Evolutionary conservation across 2,113 vertebrate species (phyloP).

Genomic region (Mesoclemmys tuberculata): DNA sequence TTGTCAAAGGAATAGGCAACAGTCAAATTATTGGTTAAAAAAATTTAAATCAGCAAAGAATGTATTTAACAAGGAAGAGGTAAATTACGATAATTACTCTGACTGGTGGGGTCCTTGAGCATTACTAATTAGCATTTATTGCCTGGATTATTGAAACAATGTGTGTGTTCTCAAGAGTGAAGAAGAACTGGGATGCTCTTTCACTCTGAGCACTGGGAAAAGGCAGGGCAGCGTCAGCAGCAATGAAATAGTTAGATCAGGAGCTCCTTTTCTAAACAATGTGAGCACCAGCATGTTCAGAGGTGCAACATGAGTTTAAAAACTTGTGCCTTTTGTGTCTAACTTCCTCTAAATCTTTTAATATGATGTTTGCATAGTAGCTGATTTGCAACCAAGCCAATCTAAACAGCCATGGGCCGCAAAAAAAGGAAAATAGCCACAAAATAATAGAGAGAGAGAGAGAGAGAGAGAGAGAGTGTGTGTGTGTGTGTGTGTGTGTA

Average conservation of each 20-base stretch:
- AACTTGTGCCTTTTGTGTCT: background rate
- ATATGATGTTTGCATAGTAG: background rate
- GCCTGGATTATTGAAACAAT: conserved; percentile 86
- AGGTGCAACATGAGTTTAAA: background rate
- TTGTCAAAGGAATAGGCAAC: background rate
- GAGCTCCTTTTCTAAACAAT: background rate
- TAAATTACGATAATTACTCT: conserved; percentile 85
- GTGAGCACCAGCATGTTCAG: background rate
- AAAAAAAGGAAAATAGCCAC: background rate
- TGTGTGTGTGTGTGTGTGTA: background rate
- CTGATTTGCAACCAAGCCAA: rapidly evolving
- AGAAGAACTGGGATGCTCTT: conserved; percentile 79
- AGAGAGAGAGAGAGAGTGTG: too few species aligned
- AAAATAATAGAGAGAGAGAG: too few species aligned
- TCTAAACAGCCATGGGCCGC: background rate
- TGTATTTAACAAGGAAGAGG: conserved; percentile 80
- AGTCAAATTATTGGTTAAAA: background rate
- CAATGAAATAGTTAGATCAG: conserved; percentile 14
- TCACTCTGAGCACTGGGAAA: conserved; percentile 73
- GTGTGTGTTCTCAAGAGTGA: conserved; percentile 76
- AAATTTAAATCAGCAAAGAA: conserved; percentile 71
- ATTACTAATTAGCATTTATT: conserved; percentile 88
- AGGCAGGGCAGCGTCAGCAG: conserved; percentile 63
- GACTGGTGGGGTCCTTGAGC: conserved; percentile 82
- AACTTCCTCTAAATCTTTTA: background rate